Evolutionary conservation across 2,797 vertebrate species (phyloP).

Genomic region (Okamejei kenojei): DNA sequence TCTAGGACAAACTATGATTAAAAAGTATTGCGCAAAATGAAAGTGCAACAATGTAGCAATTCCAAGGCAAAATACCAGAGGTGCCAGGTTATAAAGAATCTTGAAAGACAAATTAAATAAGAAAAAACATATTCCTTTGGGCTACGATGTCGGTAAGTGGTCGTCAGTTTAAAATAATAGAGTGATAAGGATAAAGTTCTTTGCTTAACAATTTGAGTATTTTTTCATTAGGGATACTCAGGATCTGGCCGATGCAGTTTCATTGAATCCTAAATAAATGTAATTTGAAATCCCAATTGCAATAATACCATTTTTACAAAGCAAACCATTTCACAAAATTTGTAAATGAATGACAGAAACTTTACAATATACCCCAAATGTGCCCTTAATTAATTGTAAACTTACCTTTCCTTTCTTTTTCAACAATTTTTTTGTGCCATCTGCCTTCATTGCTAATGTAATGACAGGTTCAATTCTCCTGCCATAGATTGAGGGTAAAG

Average conservation of each 20-base stretch:
- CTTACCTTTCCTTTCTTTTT: constrained; percentile 85
- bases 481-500: constrained; percentile 81
- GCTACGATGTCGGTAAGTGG: background rate
- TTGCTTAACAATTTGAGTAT: background rate
- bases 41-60: too few species aligned
- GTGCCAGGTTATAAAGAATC: background rate
- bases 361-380: background rate
- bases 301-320: background rate
- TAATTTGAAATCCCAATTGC: background rate
- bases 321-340: background rate
- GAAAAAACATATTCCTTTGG: background rate
- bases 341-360: constrained; percentile 43
- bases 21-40: background rate
- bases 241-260: background rate
- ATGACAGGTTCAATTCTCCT: constrained; percentile 84
- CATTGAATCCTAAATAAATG: background rate
- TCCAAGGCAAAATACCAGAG: too few species aligned
- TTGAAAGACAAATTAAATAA: background rate
- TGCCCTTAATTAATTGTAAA: background rate
- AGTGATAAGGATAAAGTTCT: background rate
- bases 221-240: background rate
- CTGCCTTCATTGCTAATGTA: constrained; percentile 77
- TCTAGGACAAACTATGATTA: background rate
- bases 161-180: background rate
- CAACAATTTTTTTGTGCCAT: constrained; percentile 79